Evolutionary conservation across 2,113 vertebrate species (phyloP), one percentile per base, ranked within the genome.

Genomic region (Xyrauchen texanus): DNA sequence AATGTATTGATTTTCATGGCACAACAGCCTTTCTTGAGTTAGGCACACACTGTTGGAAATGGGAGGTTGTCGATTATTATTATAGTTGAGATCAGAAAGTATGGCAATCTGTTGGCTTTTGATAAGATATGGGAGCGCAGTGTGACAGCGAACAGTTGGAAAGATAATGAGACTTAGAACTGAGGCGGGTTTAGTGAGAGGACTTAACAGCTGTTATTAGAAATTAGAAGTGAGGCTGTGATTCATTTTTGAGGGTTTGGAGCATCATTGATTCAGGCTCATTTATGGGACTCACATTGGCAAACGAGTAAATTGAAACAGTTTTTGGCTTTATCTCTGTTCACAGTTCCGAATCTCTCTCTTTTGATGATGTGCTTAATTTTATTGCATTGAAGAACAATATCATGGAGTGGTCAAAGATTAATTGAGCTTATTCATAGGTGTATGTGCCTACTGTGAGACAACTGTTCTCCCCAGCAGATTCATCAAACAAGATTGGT

Each of bases 141-240:
- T 67, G 13, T 72, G 70, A 88, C 61, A 73, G 78, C 16, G 57
- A 85, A 73, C 80, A 82, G 83, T 85, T 84, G 80, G 79, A 79
- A 62, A 65, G 80, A 82, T 81, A 85, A 86, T 82, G 81, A 79
- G 83, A 79, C 58, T 81, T 51, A 68, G 78, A 44, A 80, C 77
- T 78, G 65, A 71, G 70, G 66, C 12, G 8, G 63, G 60, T 74
- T 73, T 79, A 83, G 21, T 78, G 65, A 71, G 70, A 62, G 9
- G 8, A 63, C 53, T 74, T 73, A 77, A 83, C 85, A 83, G 75
- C 64, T 62, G 68, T 76, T 83, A n/a, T n/a, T n/a, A n/a, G n/a
- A 77, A 81, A 81, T 81, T 85, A 79, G 81, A 62, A 71, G 72
- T 62, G 73, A 58, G 61, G 61, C 67, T 79, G 63, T 70, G 65